A percentile compares a stretch with the other conserved stretches of the same genome.
phyloP scores from a whole-genome alignment of 1,140 invertebrate genomes.

The Drosophila paulistorum region DNA sequence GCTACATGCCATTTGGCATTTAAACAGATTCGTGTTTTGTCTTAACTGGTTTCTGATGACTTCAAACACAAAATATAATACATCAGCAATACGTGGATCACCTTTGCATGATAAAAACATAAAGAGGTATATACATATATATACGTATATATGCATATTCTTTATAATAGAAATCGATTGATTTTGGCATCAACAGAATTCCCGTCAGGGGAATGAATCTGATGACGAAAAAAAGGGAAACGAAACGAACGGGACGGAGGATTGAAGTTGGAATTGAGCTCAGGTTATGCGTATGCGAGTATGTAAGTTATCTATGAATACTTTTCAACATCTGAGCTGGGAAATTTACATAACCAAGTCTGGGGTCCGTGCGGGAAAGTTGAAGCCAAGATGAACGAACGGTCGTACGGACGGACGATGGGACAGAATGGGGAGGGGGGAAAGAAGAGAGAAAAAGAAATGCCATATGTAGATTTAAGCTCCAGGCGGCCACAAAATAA shows the following conservation, averaged over 20 bases:
- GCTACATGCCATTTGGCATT: no score
- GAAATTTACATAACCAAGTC: slow-evolving; percentile 58
- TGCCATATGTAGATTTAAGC: slow-evolving; percentile 52
- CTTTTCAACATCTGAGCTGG: slow-evolving; percentile 9
- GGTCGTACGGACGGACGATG: not conserved
- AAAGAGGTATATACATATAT: not conserved
- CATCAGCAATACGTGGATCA: not conserved
- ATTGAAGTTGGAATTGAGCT: not conserved
- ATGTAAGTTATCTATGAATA: slow-evolving; percentile 8
- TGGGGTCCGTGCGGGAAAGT: not conserved
- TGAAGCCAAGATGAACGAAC: not conserved
- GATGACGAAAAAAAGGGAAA: not conserved
- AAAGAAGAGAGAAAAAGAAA: slow-evolving; percentile 5
- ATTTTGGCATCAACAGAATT: slow-evolving; percentile 10
- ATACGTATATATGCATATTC: not conserved
- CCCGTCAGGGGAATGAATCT: not conserved
- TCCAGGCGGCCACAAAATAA: slow-evolving; percentile 31
- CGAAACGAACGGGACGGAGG: not conserved
- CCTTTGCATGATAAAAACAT: not conserved
- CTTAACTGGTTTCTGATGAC: no score
- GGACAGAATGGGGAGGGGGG: not conserved
- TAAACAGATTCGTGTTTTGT: no score
- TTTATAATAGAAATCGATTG: slow-evolving; percentile 3
- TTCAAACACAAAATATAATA: no score
- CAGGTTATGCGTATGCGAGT: slow-evolving; percentile 3